A percentile compares a stretch with the other conserved stretches of the same genome.
These are phyloP conservation scores for Macrocentrus cingulum DNA, from an alignment of 1,140 invertebrate species.

Conservation along the genomic window DNA sequence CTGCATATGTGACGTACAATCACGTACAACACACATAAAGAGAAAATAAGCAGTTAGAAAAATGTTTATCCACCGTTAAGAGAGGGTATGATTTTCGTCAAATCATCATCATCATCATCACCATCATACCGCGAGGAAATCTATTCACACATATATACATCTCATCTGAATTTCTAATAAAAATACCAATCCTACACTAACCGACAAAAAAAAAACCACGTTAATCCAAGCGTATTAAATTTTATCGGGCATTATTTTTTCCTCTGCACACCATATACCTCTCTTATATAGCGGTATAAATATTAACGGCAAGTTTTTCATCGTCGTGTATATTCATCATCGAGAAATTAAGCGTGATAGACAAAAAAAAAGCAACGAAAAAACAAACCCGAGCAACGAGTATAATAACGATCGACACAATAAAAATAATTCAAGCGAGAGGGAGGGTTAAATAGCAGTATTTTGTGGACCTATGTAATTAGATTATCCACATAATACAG, in stretches of 20 bases:
- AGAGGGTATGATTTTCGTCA: conserved; percentile 5
- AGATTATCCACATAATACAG: too few species aligned
- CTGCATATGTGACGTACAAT: not conserved
- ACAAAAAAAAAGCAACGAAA: too few species aligned
- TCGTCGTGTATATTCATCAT: too few species aligned
- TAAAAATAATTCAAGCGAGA: too few species aligned
- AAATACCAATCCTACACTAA: not conserved
- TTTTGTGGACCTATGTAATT: not conserved
- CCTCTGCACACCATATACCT: too few species aligned
- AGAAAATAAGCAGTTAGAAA: conserved; percentile 3
- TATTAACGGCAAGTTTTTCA: too few species aligned
- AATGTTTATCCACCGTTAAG: conserved; percentile 9
- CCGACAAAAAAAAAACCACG: not conserved
- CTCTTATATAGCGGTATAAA: too few species aligned
- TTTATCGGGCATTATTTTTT: too few species aligned
- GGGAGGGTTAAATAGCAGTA: too few species aligned
- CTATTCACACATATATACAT: not conserved
- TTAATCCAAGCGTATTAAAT: not conserved
- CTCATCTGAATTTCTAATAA: not conserved
- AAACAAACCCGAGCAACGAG: too few species aligned
- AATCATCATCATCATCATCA: conserved; percentile 6
- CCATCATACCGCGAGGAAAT: not conserved
- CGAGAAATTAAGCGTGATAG: too few species aligned
- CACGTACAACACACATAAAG: not conserved
- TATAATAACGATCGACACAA: too few species aligned